Conservation (phyloP, 2,888 invertebrate species). For the Ormyrus nitidulus region DNA sequence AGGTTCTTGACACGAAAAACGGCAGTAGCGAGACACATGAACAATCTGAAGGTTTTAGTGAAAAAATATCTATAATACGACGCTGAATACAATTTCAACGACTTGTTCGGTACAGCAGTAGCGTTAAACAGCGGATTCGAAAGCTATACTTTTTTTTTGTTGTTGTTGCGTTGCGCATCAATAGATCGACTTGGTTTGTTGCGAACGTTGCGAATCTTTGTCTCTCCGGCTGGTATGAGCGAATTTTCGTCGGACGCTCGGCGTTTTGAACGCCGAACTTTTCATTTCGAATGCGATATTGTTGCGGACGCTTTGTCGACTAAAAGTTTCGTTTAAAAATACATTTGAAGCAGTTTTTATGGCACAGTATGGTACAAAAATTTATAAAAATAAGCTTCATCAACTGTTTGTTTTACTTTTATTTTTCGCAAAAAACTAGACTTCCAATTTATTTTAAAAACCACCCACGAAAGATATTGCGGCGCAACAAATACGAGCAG, state of each 20-base stretch:
- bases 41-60: constrained; percentile 10
- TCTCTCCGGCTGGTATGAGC: neutral
- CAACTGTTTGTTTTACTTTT: too few species aligned
- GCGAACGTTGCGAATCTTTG: constrained; percentile 22
- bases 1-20: neutral
- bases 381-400: neutral
- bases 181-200: constrained; percentile 30
- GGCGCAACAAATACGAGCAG: too few species aligned
- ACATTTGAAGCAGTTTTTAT: constrained; percentile 11
- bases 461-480: too few species aligned
- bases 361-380: constrained; percentile 28
- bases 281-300: too few species aligned
- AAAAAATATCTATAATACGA: constrained; percentile 38
- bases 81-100: constrained; percentile 30
- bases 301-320: too few species aligned
- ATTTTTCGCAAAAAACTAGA: too few species aligned
- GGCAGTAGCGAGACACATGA: neutral
- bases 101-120: constrained; percentile 17
- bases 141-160: constrained; percentile 3
- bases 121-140: constrained; percentile 34
- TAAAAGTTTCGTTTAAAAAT: neutral
- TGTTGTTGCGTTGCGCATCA: constrained; percentile 19
- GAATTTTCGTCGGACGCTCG: too few species aligned
- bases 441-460: too few species aligned
- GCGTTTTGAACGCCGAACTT: too few species aligned